Conservation (phyloP, 2,113 vertebrate species). For the Chelonoidis abingdonii region DNA sequence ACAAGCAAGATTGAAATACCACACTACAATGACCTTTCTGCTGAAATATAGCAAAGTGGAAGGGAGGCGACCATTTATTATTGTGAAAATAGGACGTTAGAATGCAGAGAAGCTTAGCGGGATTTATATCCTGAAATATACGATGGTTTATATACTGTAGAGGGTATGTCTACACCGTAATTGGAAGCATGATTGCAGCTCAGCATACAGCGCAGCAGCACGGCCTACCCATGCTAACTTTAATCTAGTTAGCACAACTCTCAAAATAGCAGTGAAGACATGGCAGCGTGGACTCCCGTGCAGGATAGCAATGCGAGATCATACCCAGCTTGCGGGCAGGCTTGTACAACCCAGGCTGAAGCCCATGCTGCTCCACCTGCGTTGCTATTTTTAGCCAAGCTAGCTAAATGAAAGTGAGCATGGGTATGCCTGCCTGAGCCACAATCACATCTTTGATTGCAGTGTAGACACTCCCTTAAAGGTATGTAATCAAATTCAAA, state of each 20-base stretch:
- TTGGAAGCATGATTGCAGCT: background rate
- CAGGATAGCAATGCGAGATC: background rate
- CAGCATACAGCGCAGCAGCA: background rate
- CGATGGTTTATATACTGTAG: background rate
- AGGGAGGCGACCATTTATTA: background rate
- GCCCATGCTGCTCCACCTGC: background rate
- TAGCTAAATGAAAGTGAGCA: background rate
- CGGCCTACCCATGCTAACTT: background rate
- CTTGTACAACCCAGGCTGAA: background rate
- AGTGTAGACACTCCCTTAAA: background rate
- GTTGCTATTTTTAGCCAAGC: background rate
- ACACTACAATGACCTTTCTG: constrained; percentile 6
- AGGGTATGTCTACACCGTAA: background rate
- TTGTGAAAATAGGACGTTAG: background rate
- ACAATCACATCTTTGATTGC: background rate
- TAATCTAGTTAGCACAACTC: background rate
- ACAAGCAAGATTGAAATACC: constrained; percentile 39
- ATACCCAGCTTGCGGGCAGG: background rate
- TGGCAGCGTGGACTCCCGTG: background rate
- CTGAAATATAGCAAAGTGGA: background rate
- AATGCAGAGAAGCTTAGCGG: background rate
- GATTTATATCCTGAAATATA: background rate
- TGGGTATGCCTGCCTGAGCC: background rate
- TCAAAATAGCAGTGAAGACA: background rate
- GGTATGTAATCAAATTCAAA: background rate